phyloP scores from a whole-genome alignment of 2,888 invertebrate genomes.

The Noctua comes region DNA sequence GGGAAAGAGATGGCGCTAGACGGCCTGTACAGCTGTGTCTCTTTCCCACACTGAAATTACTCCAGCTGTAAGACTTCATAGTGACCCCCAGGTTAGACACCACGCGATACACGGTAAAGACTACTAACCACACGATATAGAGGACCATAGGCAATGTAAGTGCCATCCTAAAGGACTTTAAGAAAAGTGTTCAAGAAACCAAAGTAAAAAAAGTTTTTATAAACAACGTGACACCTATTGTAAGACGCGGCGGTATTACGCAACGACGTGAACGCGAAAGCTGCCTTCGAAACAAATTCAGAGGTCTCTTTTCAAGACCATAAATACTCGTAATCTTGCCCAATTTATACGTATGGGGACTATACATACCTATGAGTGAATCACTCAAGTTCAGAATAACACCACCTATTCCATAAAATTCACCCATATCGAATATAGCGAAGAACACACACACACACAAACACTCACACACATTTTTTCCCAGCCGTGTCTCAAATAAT shows the following conservation, averaged over 20 bases:
- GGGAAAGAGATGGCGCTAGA: no score
- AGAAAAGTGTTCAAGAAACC: no score
- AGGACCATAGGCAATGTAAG: no score
- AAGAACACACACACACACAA: background rate
- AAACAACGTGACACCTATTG: background rate
- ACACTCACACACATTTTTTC: slow-evolving; percentile 32
- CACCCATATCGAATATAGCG: background rate
- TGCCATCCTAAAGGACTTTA: background rate
- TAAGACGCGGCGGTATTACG: background rate
- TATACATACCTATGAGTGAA: background rate
- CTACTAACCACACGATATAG: no score
- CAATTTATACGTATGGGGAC: background rate
- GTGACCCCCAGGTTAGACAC: no score
- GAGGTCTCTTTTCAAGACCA: background rate
- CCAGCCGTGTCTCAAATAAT: slow-evolving; percentile 65
- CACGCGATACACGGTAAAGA: no score
- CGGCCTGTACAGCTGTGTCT: no score
- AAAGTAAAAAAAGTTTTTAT: background rate
- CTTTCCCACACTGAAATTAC: no score
- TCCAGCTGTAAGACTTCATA: no score
- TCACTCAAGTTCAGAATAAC: background rate
- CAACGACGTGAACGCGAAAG: background rate
- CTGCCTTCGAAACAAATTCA: background rate
- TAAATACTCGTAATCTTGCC: background rate
- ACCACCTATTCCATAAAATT: background rate